These are phyloP conservation scores for Indri indri DNA, from an alignment of 2,113 vertebrate species.

Conservation along the genomic window DNA sequence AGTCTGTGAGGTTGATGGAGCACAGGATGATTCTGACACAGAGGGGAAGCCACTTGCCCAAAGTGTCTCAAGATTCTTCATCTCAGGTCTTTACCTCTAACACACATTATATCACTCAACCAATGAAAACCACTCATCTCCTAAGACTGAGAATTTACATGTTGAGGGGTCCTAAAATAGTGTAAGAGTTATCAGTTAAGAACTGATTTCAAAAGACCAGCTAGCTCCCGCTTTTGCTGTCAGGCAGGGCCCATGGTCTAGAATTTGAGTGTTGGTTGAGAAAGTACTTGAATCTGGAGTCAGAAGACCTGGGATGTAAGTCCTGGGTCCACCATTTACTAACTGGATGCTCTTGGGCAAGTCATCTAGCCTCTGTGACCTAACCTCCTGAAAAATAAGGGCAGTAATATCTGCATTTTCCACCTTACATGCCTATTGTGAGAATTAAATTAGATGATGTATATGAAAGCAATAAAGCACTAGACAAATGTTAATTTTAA, in stretches of 20 bases:
- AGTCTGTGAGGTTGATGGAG: not conserved
- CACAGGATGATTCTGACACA: not conserved
- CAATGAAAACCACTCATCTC: not conserved
- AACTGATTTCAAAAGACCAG: slow-evolving; percentile 34
- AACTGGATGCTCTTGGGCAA: slow-evolving; percentile 10
- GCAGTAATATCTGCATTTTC: slow-evolving; percentile 11
- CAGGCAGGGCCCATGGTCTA: not conserved
- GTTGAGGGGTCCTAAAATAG: not conserved
- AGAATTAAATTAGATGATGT: slow-evolving; percentile 41
- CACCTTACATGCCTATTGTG: not conserved
- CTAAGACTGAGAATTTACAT: slow-evolving; percentile 35
- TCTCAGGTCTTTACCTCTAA: not conserved
- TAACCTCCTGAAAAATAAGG: not conserved
- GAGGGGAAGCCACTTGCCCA: not conserved
- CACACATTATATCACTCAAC: not conserved
- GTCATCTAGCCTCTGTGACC: not conserved
- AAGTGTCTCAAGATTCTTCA: slow-evolving; percentile 13
- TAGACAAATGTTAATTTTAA: slow-evolving; percentile 44
- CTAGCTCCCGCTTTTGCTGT: not conserved
- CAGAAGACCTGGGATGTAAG: not conserved
- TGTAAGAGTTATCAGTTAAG: not conserved
- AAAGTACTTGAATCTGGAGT: slow-evolving; percentile 45
- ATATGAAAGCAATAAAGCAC: not conserved
- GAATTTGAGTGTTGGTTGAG: slow-evolving; percentile 31
- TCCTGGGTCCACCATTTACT: not conserved